These are phyloP conservation scores for Garrulus glandarius DNA, from an alignment of 2,797 vertebrate species.

Conservation along the genomic window DNA sequence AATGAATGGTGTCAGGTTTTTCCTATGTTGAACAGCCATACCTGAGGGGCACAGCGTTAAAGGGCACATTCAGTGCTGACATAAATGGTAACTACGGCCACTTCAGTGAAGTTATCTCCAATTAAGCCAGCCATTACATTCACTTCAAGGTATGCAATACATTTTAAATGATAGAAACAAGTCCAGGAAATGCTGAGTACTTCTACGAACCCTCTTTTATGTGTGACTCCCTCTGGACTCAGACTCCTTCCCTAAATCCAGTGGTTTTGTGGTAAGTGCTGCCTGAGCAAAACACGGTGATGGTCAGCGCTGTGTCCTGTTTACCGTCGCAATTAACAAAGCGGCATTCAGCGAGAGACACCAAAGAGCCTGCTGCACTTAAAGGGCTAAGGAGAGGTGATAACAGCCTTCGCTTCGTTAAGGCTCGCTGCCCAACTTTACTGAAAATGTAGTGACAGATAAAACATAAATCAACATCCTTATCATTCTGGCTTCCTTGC, in stretches of 20 bases:
- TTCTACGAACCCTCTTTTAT: not conserved
- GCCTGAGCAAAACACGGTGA: accelerated
- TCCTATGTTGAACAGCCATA: not conserved
- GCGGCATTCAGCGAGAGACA: slow-evolving; percentile 45
- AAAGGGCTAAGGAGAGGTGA: slow-evolving; percentile 74
- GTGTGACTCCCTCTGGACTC: not conserved
- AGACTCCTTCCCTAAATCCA: not conserved
- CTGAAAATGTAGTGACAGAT: slow-evolving; percentile 80
- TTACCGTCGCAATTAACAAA: slow-evolving; percentile 57
- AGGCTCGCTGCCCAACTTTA: slow-evolving; percentile 74
- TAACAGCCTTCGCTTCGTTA: slow-evolving; percentile 72
- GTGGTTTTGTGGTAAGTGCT: not conserved
- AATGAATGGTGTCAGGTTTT: slow-evolving; percentile 31
- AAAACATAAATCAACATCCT: slow-evolving; percentile 81
- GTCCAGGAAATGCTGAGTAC: slow-evolving; percentile 9
- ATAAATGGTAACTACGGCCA: not conserved
- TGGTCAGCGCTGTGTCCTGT: not conserved
- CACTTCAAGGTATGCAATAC: not conserved
- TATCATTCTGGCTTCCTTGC: slow-evolving; percentile 77
- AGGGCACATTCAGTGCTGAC: not conserved
- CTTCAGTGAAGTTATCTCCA: slow-evolving; percentile 16
- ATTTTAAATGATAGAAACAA: slow-evolving; percentile 25
- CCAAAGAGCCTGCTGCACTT: slow-evolving; percentile 71
- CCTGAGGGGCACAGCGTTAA: not conserved
- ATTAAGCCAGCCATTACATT: slow-evolving; percentile 22